phyloP scores from a whole-genome alignment of 1,140 invertebrate species.

The Homalodisca vitripennis region DNA sequence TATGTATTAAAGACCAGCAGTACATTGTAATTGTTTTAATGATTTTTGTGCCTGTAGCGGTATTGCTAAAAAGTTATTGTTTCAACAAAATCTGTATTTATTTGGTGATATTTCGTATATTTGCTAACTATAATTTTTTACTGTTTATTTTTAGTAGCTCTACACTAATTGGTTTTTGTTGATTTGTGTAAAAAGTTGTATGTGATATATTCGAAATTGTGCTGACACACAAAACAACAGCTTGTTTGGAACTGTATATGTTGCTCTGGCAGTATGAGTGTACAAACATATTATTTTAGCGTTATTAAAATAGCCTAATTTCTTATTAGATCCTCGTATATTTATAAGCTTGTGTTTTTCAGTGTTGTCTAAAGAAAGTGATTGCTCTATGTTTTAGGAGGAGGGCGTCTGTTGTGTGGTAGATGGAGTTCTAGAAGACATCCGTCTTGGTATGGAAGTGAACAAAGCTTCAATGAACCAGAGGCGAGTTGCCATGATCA shows the following conservation, averaged over 20 bases:
- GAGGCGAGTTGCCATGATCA: constrained; percentile 86
- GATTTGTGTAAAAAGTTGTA: too few relatives aligned
- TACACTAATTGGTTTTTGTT: too few relatives aligned
- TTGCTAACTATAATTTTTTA: not conserved
- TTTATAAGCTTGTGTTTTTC: not conserved
- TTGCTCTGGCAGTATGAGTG: not conserved
- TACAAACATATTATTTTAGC: not conserved
- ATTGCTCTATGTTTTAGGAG: constrained; percentile 57
- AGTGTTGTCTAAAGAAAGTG: not conserved
- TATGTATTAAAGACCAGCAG: constrained; percentile 38
- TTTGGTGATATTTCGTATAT: not conserved
- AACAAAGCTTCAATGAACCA: constrained; percentile 92
- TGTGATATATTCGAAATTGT: too few relatives aligned
- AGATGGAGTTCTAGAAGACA: constrained; percentile 94
- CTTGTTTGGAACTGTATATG: not conserved
- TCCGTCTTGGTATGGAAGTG: constrained; percentile 90
- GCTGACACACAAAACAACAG: not conserved
- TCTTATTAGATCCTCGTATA: not conserved
- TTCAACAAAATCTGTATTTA: not conserved
- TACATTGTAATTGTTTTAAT: not conserved
- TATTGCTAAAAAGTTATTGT: not conserved
- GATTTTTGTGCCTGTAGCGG: not conserved
- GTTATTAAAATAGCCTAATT: not conserved
- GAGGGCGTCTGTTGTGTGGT: constrained; percentile 86
- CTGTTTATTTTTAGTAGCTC: not conserved